Evolutionary conservation across 2,113 vertebrate genomes (phyloP).

Genomic region (Tychaedon coryphoeus): DNA sequence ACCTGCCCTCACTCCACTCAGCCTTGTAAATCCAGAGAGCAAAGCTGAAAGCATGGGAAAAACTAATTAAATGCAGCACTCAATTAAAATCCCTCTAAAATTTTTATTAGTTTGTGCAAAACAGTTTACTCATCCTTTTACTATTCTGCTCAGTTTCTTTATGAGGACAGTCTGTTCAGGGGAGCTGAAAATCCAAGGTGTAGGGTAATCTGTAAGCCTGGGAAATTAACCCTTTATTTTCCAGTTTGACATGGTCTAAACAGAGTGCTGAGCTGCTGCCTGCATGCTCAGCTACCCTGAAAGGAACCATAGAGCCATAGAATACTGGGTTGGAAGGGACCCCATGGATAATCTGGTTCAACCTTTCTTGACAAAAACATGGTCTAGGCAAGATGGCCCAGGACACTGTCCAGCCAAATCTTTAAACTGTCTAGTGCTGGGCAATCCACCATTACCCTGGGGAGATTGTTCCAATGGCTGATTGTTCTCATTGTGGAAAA

Average conservation of each 20-base stretch:
- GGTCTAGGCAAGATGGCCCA: not conserved
- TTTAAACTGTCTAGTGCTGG: not conserved
- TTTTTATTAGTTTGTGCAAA: not conserved
- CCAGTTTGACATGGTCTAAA: not conserved
- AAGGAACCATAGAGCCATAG: not conserved
- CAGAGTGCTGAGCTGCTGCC: not conserved
- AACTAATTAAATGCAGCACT: not conserved
- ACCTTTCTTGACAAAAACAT: not conserved
- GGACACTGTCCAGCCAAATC: not conserved
- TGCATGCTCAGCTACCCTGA: not conserved
- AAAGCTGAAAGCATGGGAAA: not conserved
- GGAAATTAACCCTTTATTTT: not conserved
- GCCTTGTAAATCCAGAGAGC: not conserved
- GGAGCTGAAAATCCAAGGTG: not conserved
- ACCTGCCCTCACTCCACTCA: not conserved
- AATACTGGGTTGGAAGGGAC: not conserved
- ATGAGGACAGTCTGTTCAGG: not conserved
- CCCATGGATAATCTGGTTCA: not conserved
- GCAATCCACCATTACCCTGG: not conserved
- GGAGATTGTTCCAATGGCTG: not conserved
- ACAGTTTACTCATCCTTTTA: not conserved
- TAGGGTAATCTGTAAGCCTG: not conserved
- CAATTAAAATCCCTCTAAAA: not conserved
- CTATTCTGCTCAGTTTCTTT: not conserved
- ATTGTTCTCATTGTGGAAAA: not conserved